phyloP scores from a whole-genome alignment of 2,113 vertebrate species.

The Eulemur rufifrons region DNA sequence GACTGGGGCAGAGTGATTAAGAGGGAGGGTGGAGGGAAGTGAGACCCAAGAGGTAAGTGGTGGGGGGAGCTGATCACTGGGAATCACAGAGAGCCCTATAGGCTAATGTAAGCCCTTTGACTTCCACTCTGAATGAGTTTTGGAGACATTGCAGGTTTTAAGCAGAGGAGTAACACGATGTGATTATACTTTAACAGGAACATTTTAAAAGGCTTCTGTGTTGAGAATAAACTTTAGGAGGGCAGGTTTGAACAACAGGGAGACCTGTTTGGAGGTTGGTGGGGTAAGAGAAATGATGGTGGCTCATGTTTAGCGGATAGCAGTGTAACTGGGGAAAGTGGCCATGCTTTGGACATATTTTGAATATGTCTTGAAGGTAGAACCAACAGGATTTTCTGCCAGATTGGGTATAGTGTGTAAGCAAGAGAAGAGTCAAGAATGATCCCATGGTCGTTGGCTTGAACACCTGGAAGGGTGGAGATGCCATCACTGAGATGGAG shows the following conservation, averaged over 20 bases:
- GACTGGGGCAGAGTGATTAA: neutral
- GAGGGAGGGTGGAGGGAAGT: neutral
- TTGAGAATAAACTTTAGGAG: neutral
- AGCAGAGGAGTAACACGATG: neutral
- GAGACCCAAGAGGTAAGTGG: neutral
- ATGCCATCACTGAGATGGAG: neutral
- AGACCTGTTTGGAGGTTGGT: neutral
- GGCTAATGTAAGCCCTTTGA: neutral
- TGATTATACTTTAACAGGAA: neutral
- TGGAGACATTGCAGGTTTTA: neutral
- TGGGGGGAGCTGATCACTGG: too few relatives aligned
- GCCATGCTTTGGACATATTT: neutral
- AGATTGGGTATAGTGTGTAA: neutral
- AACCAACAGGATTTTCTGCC: neutral
- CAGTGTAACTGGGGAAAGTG: neutral
- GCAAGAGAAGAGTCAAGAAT: neutral
- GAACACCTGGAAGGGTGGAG: neutral
- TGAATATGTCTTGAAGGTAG: neutral
- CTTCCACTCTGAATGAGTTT: neutral
- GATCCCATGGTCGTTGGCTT: neutral
- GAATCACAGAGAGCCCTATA: neutral
- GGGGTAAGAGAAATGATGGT: neutral
- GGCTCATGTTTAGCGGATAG: neutral
- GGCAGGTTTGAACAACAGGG: neutral
- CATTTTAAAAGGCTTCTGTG: neutral